Percentiles rank a stretch among this genome's conserved stretches.
Conservation (phyloP, 1,140 invertebrate genomes). For the Macrocentrus cingulum region DNA sequence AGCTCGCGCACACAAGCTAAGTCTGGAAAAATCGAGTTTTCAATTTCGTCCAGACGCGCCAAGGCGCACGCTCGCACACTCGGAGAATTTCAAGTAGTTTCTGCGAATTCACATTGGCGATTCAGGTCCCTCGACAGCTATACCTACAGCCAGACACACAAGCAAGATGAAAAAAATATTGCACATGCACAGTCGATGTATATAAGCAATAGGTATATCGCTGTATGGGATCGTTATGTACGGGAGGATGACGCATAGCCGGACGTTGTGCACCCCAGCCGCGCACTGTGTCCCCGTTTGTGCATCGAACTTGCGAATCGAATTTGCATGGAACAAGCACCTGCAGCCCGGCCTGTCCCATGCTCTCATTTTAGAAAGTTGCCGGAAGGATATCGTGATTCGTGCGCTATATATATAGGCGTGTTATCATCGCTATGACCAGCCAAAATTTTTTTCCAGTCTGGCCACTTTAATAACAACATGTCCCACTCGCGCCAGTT, state of each 20-base stretch:
- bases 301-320: slow-evolving; percentile 39
- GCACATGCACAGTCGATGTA: too few relatives aligned
- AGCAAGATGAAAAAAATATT: too few relatives aligned
- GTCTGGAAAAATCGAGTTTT: slow-evolving; percentile 42
- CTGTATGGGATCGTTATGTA: too few relatives aligned
- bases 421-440: too few relatives aligned
- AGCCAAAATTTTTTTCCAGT: too few relatives aligned
- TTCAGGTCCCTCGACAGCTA: slow-evolving; percentile 4
- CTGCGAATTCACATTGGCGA: slow-evolving; percentile 22
- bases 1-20: slow-evolving; percentile 30
- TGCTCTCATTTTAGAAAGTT: slow-evolving; percentile 8
- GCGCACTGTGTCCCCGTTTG: slow-evolving; percentile 9
- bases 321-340: slow-evolving; percentile 42
- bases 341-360: neutral
- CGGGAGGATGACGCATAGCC: slow-evolving; percentile 11
- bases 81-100: slow-evolving; percentile 37
- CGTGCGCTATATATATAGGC: neutral
- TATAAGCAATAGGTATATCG: neutral
- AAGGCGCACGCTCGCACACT: slow-evolving; percentile 10
- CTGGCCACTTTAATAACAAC: too few relatives aligned
- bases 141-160: slow-evolving; percentile 10
- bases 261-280: neutral
- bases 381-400: neutral
- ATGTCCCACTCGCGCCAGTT: too few relatives aligned
- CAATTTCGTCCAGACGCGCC: slow-evolving; percentile 36